phyloP scores from a whole-genome alignment of 2,797 vertebrate genomes.

The Aulostomus chinensis region DNA sequence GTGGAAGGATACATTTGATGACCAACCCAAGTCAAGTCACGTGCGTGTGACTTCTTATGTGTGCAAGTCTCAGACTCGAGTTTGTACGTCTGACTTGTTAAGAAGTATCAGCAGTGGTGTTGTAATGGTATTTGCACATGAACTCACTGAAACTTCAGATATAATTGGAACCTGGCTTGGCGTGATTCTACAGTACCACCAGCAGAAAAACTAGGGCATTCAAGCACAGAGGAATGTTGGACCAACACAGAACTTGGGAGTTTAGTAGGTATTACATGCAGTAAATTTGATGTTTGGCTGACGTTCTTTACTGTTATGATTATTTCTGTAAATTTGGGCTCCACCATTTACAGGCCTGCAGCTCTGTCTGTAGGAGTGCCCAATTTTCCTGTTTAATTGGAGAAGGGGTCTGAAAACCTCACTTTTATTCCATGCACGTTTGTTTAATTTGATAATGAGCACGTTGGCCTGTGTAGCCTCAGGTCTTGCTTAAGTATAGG shows the following conservation, averaged over 20 bases:
- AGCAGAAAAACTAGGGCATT: constrained; percentile 27
- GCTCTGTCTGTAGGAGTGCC: constrained; percentile 24
- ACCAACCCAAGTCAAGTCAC: too few relatives aligned
- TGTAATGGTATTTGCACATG: constrained; percentile 19
- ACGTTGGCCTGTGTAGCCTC: constrained; percentile 61
- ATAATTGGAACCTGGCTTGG: constrained; percentile 26
- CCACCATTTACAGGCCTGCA: constrained; percentile 16
- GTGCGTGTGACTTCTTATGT: too few relatives aligned
- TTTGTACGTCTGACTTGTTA: too few relatives aligned
- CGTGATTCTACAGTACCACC: constrained; percentile 25
- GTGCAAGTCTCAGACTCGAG: too few relatives aligned
- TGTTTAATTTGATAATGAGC: constrained; percentile 77
- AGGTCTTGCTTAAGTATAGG: constrained; percentile 56
- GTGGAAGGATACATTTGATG: too few relatives aligned
- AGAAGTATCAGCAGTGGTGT: too few relatives aligned
- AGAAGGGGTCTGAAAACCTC: constrained; percentile 36
- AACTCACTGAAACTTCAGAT: constrained; percentile 18
- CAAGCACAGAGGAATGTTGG: constrained; percentile 14
- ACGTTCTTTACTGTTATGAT: constrained; percentile 20
- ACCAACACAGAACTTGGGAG: constrained; percentile 5
- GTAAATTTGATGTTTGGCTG: constrained; percentile 32
- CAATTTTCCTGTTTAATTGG: constrained; percentile 48
- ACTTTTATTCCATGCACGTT: constrained; percentile 47
- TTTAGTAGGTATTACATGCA: constrained; percentile 28
- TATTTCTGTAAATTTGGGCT: constrained; percentile 25